Conservation (phyloP, 2,888 invertebrate genomes). For the Orthonychiurus folsomi region DNA sequence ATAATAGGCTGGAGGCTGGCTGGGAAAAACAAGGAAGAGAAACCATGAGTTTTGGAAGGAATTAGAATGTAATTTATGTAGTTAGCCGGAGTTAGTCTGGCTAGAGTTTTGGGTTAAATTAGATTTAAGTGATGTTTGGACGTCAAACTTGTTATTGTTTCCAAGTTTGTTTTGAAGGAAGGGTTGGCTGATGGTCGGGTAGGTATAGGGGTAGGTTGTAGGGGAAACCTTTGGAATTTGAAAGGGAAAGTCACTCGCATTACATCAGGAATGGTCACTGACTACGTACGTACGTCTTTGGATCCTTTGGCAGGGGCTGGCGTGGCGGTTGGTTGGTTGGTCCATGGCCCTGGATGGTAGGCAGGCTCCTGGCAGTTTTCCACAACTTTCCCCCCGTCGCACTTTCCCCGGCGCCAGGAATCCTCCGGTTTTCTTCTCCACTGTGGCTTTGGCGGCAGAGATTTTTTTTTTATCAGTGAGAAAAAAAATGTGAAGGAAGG, state of each 20-base stretch:
- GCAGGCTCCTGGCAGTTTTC: neutral
- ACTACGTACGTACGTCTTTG: no score
- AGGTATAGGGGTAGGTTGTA: neutral
- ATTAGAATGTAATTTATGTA: neutral
- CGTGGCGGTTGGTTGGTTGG: no score
- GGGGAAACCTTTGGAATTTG: neutral
- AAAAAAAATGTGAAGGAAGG: neutral
- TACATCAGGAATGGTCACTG: neutral
- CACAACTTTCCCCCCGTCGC: neutral
- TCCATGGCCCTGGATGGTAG: neutral
- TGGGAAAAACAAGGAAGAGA: no score
- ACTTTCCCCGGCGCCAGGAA: neutral
- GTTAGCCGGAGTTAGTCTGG: neutral
- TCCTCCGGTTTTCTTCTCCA: neutral
- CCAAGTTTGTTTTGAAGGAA: neutral
- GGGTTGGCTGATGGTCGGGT: neutral
- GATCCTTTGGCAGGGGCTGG: no score
- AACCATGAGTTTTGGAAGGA: no score
- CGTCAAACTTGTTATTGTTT: constrained; percentile 1
- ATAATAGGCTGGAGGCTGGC: neutral
- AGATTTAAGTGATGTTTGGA: neutral
- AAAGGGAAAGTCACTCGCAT: neutral
- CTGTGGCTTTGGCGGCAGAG: neutral
- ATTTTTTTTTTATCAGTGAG: neutral
- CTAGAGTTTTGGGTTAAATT: neutral